Evolutionary conservation across 1,140 invertebrate species (phyloP), one percentile per base, ranked within the genome.

Genomic region (Bombus cullumanus): DNA sequence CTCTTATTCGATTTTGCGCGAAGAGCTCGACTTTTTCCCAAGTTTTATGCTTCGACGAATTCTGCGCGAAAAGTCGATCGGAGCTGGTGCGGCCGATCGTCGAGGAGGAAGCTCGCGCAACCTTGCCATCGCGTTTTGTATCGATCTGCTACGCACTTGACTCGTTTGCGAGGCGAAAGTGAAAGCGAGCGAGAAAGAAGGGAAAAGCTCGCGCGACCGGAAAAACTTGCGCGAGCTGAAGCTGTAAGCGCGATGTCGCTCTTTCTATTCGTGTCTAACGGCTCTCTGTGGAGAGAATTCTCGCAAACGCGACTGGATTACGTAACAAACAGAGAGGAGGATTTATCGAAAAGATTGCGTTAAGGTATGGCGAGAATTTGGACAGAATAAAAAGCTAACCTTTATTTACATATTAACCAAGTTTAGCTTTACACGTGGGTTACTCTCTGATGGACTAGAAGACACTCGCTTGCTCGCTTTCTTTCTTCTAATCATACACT

Each of bases 91-190:
- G 68, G 22, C 37, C 68, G 34, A 69, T 69, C 37, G 37, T 37
- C 18, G 66, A 22, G 28, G 12, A n/a, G n/a, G n/a, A 43, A 47
- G 47, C 28, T n/a, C 28, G 53, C 39, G 62, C n/a, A 31, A 72
- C 43, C 79, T 66, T 53, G 41, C 39, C n/a, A 9, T 43, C 8
- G 39, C 39, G 34, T 57, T 39, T 47, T 22, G n/a, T 76, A 83
- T 88, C 53, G 85, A 84, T 84, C 31, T 25, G 31, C 39, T 39
- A 53, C 57, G 62, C 39, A 31, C 71, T 88, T 47, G 39, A 74
- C 57, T 71, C 57, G 71, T 80, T 75, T 79, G 69, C 84, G 37
- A 47, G 68, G 68, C 74, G 75, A 87, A 83, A 87, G 79, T 74
- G 77, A 80, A 88, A 81, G 74, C 66, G 68, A 74, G 15, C 57